Evolutionary conservation across 2,888 invertebrate species (phyloP).

Genomic region (Saturnia pavonia): DNA sequence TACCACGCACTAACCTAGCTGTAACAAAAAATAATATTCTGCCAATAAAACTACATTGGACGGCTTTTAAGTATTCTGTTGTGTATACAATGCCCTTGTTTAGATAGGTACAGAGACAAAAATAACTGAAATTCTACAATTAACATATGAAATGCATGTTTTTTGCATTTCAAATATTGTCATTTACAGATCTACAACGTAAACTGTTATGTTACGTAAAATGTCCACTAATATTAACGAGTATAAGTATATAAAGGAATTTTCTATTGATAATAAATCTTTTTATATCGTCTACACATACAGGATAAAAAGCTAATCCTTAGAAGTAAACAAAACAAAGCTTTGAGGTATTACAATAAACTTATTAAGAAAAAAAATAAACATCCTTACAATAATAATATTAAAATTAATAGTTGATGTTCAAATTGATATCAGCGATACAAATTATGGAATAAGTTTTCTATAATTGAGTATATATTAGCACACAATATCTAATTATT

Average conservation of each 20-base stretch:
- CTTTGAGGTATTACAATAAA: neutral
- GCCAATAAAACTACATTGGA: conserved; percentile 70
- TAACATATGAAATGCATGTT: neutral
- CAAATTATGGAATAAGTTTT: neutral
- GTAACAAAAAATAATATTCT: conserved; percentile 23
- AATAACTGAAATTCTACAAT: neutral
- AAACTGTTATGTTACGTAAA: conserved; percentile 24
- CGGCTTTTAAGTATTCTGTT: conserved; percentile 59
- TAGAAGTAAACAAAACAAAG: conserved; percentile 15
- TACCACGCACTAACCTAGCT: conserved; percentile 12
- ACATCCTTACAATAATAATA: neutral
- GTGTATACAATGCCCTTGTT: conserved; percentile 61
- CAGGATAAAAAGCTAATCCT: conserved; percentile 6
- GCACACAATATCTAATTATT: neutral
- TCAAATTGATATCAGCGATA: neutral
- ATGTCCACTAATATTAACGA: neutral
- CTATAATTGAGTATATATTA: neutral
- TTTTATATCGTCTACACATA: conserved; percentile 5
- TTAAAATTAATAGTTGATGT: neutral
- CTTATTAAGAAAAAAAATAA: neutral
- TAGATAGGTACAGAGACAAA: conserved; percentile 23
- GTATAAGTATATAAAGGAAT: neutral
- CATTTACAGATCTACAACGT: conserved; percentile 30
- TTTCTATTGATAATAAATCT: conserved; percentile 4
- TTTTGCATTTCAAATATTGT: conserved; percentile 9